Conservation (phyloP, 2,113 vertebrate species). For the Podiceps cristatus region DNA sequence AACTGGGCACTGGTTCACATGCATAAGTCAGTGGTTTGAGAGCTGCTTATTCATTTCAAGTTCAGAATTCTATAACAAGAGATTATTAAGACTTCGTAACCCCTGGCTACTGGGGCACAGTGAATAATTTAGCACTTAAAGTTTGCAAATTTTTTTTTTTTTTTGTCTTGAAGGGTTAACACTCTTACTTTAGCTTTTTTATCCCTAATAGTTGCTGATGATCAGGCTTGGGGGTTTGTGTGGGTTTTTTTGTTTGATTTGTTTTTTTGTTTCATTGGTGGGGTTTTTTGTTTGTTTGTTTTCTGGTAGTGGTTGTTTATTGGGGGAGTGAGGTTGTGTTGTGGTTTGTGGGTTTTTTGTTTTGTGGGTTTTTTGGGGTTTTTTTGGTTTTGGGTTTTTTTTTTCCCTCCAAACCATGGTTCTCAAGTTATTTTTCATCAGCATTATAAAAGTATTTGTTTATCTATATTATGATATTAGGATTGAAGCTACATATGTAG, state of each 20-base stretch:
- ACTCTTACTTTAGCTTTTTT: background rate
- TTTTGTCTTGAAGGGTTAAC: background rate
- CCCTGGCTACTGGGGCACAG: background rate
- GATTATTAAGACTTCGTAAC: background rate
- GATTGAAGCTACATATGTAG: background rate
- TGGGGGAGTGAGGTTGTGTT: too few species aligned
- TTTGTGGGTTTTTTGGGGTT: too few species aligned
- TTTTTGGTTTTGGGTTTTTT: too few species aligned
- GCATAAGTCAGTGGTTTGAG: background rate
- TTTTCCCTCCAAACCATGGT: background rate
- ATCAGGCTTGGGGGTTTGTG: background rate
- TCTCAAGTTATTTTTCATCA: background rate
- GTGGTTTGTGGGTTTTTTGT: too few species aligned
- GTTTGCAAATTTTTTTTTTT: background rate
- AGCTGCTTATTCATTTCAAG: background rate
- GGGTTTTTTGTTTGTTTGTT: too few species aligned
- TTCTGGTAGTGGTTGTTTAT: too few species aligned
- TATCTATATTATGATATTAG: background rate
- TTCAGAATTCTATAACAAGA: background rate
- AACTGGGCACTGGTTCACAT: background rate
- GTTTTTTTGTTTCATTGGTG: too few species aligned
- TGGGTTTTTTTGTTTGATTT: too few species aligned
- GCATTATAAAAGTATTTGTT: background rate
- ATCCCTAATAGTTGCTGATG: background rate
- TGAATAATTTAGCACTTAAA: background rate